Conservation (phyloP, 2,113 vertebrate species). For the Litocranius walleri region DNA sequence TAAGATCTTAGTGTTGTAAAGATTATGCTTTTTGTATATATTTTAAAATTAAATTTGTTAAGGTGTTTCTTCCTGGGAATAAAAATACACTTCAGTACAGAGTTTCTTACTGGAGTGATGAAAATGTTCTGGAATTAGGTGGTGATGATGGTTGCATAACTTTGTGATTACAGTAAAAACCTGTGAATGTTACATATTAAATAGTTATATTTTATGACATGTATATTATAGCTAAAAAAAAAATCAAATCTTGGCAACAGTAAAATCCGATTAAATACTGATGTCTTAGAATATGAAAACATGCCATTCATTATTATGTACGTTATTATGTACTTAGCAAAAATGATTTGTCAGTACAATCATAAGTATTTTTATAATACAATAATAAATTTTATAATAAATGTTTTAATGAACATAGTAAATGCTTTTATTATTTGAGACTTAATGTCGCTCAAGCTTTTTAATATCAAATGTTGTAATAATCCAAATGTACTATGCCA, state of each 20-base stretch:
- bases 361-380: slow-evolving; percentile 25
- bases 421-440: slow-evolving; percentile 36
- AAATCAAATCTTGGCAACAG: background rate
- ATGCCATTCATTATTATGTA: background rate
- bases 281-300: slow-evolving; percentile 29
- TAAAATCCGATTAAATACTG: background rate
- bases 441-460: background rate
- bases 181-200: background rate
- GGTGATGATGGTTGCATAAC: background rate
- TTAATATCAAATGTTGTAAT: background rate
- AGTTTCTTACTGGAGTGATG: slow-evolving; percentile 33
- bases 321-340: background rate
- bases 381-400: background rate
- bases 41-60: slow-evolving; percentile 39
- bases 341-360: slow-evolving; percentile 35
- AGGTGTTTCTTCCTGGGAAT: background rate
- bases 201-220: background rate
- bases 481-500: background rate
- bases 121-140: slow-evolving; percentile 33
- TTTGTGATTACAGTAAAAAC: slow-evolving; percentile 2
- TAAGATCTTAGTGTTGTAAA: background rate
- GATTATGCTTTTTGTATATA: background rate
- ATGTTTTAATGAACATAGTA: background rate
- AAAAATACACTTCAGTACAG: background rate
- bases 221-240: background rate